Base-by-base conservation (phyloP, 2,113 vertebrate species). In the Addax nasomaculatus region DNA sequence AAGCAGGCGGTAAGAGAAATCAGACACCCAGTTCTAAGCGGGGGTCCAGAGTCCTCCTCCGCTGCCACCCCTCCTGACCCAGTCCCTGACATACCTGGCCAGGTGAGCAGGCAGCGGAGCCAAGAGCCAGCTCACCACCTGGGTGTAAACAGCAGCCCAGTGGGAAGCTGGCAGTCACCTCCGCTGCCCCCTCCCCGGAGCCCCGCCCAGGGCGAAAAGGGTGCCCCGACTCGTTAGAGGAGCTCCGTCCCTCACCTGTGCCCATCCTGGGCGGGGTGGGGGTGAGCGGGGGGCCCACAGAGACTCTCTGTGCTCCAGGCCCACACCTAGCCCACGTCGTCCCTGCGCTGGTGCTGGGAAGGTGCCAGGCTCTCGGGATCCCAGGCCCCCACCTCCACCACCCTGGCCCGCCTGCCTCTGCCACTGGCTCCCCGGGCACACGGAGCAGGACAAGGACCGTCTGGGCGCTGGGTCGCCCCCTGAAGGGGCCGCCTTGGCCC, bases 41-140 rank as follows among this genome's bases (percentile, higher is more conserved):
- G 13, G 33, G 29, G 11, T 3, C 43, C 2, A 2, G n/a, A 23
- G 33, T 15, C 10, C 0, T 23, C 36, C 13, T 51, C 45, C 23
- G 13, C 58, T 1, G 78, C 19, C 7, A 6, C 33, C 30, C 17
- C 14, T 57, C 45, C 88, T 30, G 45, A 10, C 70, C 67, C 23
- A 45, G 12, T 27, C 11, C 39, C 80, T 94, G 58, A 70, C 76
- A 64, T 81, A 96, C 92, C 95, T 98, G 97, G 93, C 91, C 95
- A 60, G 95, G 92, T 47, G 85, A 96, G 92, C 73, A 6, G 95
- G 60, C 67, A 1, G 43, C 0, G 19, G 47, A 94, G 97, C 97
- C 97, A 96, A 96, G 95, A 93, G 92, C 94, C 98, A 97, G 92
- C 95, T 98, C 97, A 97, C 60, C 25, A 0, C 96, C 73, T 89